Evolutionary conservation across 2,113 vertebrate species (phyloP), one percentile per base, ranked within the genome.

Genomic region (Fulmarus glacialis): DNA sequence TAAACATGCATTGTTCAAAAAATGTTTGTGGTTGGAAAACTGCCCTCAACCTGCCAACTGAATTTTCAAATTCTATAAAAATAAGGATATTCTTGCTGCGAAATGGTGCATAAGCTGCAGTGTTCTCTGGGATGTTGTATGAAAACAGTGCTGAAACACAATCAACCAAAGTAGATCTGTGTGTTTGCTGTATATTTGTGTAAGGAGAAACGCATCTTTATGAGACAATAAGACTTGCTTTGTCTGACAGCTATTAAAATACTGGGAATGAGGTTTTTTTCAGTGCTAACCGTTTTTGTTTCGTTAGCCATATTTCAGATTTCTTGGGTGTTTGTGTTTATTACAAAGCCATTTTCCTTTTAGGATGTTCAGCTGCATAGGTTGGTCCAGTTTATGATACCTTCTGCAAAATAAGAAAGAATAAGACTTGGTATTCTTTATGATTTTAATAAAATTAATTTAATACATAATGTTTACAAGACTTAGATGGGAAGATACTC

Each of bases 11-110:
- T 50, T 52, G 89, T 79, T 75, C 60, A 92, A 80, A 91, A 98
- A 97, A 88, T 73, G 52, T 89, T 81, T 97, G 94, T 96, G 92
- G 91, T 95, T 95, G 89, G 90, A 95, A 97, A 95, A 96, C 94
- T 95, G 67, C 59, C 71, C 52, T 75, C 68, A 89, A 89, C 82
- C 68, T 97, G 92, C 90, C 96, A 97, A 95, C 6, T 90, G 77
- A 95, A 91, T 93, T 97, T 97, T 90, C 84, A 96, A 75, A 90
- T 97, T 97, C 96, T 96, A 79, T 71, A 96, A 96, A 96, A 97
- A 92, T 75, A 93, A 93, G 84, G 55, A 87, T 96, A 80, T 96
- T 94, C 71, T 96, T 97, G 90, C 94, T 96, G 84, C 91, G 82
- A 96, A 94, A 47, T 88, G 67, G 38, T 84, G 88, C 95, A 92